These are phyloP conservation scores for Latrodectus geometricus DNA, from an alignment of 1,140 invertebrate genomes.

Conservation along the genomic window DNA sequence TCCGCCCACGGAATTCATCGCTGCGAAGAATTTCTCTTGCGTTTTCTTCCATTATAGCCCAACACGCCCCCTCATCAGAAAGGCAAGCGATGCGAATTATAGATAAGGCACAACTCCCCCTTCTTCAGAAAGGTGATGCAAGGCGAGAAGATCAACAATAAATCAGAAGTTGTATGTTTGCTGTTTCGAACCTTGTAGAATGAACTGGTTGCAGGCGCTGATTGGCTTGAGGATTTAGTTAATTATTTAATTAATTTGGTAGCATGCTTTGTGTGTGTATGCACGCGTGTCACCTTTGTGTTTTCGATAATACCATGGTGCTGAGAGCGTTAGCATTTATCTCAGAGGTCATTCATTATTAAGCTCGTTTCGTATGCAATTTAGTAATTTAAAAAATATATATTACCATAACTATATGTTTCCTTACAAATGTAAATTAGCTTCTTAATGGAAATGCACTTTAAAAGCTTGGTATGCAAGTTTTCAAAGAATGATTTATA, in stretches of 20 bases:
- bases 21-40: constrained; percentile 19
- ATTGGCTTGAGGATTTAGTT: constrained; percentile 4
- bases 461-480: too few relatives aligned
- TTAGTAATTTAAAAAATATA: too few relatives aligned
- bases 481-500: too few relatives aligned
- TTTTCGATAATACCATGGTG: not conserved
- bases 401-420: too few relatives aligned
- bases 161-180: not conserved
- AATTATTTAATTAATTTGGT: constrained; percentile 41
- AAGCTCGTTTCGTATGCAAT: too few relatives aligned
- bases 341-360: too few relatives aligned
- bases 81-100: constrained; percentile 48
- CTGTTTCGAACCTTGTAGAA: not conserved
- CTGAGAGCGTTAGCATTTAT: too few relatives aligned
- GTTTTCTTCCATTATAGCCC: constrained; percentile 1
- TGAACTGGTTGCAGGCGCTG: constrained; percentile 2
- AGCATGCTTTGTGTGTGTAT: constrained; percentile 1
- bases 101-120: constrained; percentile 29
- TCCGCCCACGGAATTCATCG: constrained; percentile 25
- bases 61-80: constrained; percentile 51
- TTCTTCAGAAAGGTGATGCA: not conserved
- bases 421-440: too few relatives aligned
- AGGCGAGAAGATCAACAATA: not conserved
- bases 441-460: too few relatives aligned
- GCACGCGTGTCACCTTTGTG: not conserved